Evolutionary conservation across 1,140 invertebrate species (phyloP), one percentile per base, ranked within the genome.

Genomic region (Acromyrmex heyeri): DNA sequence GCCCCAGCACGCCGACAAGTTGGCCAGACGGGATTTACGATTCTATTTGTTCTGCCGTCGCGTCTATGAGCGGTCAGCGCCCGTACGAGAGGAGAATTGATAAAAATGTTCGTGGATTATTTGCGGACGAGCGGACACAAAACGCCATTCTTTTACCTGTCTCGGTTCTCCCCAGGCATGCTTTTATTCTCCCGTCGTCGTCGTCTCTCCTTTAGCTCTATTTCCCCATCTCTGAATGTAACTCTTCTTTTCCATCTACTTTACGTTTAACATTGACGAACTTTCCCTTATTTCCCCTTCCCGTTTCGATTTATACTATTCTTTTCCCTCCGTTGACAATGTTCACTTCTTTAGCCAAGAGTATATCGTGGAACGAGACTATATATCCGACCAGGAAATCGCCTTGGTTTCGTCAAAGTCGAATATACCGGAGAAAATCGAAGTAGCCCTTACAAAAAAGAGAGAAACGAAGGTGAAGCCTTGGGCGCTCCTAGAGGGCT

Each of bases 21-120:
- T 34, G 67, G 21, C 34, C 61, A 50, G 30, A 14, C 53, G 64
- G 86, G 88, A 82, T 88, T 89, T 89, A 77, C 83, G 62, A 79
- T 86, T 88, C 67, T 62, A 61, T 57, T 70, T 44, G 73, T 62
- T 73, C 53, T 38, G 8, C 21, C 78, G 24, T 82, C 64, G 16
- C 77, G 53, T 62, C 16, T 44, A 57, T 81, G 34, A 55, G 64
- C 77, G 77, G 44, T 65, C 77, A 82, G 53, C 62, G 53, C 14
- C 38, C 24, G 53, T 48, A 73, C 67, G 44, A 59, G 61, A 34
- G n/a, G 87, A 91, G 92, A 93, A 93, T 93, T 93, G 92, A 88
- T 91, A 92, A 93, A 92, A 93, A 91, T 91, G 87, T 91, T 88
- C 34, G 87, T 64, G 85, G 73, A 88, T 91, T 92, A 90, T 91